A percentile compares a stretch with the other conserved stretches of the same genome.
phyloP scores from a whole-genome alignment of 2,888 invertebrate genomes.

The Amphiduros pacificus region DNA sequence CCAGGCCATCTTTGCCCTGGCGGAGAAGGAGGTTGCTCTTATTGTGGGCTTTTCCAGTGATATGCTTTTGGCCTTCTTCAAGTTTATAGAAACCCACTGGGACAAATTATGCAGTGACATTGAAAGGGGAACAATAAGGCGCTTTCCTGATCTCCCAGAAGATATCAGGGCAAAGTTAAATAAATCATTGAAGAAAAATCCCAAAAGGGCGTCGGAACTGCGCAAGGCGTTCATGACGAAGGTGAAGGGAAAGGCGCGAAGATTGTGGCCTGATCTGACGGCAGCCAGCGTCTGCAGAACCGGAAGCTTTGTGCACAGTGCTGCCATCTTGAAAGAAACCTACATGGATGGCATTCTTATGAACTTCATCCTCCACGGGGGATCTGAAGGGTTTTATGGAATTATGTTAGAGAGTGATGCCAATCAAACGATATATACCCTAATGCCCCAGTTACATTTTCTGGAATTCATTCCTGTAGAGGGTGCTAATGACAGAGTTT shows the following conservation, averaged over 20 bases:
- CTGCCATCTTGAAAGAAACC: neutral
- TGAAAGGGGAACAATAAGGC: neutral
- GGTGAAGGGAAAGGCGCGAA: neutral
- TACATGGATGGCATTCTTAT: neutral
- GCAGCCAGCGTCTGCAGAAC: neutral
- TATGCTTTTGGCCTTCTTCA: neutral
- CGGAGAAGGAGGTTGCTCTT: neutral
- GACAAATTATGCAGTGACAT: neutral
- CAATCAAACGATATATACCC: neutral
- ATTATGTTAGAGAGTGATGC: neutral
- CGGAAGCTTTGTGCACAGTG: neutral
- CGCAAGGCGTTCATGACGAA: neutral
- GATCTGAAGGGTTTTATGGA: neutral
- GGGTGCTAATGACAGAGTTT: neutral
- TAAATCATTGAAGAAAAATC: neutral
- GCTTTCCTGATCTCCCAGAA: neutral
- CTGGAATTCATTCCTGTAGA: neutral
- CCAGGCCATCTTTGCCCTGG: neutral
- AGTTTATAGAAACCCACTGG: neutral
- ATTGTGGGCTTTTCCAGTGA: neutral
- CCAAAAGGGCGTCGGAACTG: neutral
- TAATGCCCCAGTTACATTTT: neutral
- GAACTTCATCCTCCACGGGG: neutral
- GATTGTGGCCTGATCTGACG: neutral
- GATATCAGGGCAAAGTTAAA: neutral